Evolutionary conservation across 2,888 invertebrate species (phyloP), one percentile per base, ranked within the genome.

Genomic region (Hirtodrosophila trivittata): DNA sequence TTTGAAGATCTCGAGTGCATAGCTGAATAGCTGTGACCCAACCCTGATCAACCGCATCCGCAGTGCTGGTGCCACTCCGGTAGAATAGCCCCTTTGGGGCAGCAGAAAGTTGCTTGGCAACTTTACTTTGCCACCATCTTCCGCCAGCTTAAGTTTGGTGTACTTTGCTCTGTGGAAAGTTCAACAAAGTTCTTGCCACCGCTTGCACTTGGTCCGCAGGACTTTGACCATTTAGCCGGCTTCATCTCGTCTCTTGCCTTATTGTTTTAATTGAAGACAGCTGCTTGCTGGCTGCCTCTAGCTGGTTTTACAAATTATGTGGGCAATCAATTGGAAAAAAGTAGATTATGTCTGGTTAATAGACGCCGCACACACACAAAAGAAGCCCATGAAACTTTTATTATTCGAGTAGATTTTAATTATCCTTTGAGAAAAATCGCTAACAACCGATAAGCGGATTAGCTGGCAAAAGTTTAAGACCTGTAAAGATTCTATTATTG

Each of bases 191-290:
- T 66, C 55, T 38, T 41, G 54, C 45, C 49, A 49, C 13, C 51
- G 28, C 41, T 56, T 73, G 52, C 63, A 49, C 56, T 63, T 58
- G 58, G 45, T 57, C 49, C 51, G 39, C 30, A 10, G 39, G 47
- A 35, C 28, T 54, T 43, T 8, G 38, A 6, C 46, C 42, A 54
- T 58, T 63, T 57, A 6, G 45, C 13, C 18, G 42, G 35, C 35
- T 52, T 52, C 46, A 18, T 60, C n/a, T n/a, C 26, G 42, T 56
- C 56, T 30, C 43, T 63, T 63, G 45, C 30, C 38, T 65, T 38
- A 51, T 67, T 57, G 60, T 63, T 57, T 57, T 65, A 78, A 77
- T 66, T 74, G 64, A 58, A 55, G 65, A 52, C 75, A 66, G 72
- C 64, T 68, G 63, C 28, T 46, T 28, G 42, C 38, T 16, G 32